Conservation (phyloP, 2,113 vertebrate genomes). For the Gavia stellata region DNA sequence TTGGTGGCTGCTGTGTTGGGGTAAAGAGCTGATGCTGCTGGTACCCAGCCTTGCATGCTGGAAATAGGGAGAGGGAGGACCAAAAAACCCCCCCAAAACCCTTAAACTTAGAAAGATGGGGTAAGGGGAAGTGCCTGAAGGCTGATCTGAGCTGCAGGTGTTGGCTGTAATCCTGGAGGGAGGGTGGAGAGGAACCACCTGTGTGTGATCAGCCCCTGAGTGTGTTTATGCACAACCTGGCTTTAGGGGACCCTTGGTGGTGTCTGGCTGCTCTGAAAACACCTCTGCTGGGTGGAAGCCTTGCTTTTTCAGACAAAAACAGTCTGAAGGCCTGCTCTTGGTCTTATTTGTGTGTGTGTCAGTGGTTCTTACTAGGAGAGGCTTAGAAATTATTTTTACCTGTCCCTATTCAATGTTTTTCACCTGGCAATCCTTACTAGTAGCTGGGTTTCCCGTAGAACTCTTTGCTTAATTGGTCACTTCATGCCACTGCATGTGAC, state of each 20-base stretch:
- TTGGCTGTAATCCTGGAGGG: background rate
- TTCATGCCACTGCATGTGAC: fast-evolving
- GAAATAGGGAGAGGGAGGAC: background rate
- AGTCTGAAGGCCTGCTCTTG: background rate
- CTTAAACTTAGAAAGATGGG: background rate
- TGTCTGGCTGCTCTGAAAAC: background rate
- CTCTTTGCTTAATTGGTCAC: background rate
- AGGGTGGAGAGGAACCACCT: background rate
- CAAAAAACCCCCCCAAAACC: fast-evolving
- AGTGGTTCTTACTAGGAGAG: background rate
- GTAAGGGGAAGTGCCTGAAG: background rate
- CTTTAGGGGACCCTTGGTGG: background rate
- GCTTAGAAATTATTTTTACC: background rate
- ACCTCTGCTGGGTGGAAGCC: background rate
- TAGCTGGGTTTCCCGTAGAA: background rate
- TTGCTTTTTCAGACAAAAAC: background rate
- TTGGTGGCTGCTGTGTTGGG: background rate
- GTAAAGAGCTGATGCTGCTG: background rate
- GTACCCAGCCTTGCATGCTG: background rate
- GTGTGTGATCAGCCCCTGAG: background rate
- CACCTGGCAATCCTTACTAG: background rate
- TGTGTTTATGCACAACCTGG: background rate
- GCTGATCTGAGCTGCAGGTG: background rate
- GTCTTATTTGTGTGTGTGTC: background rate
- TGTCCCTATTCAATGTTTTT: background rate